A percentile compares a stretch with the other conserved stretches of the same genome.
Conservation (phyloP, 2,113 vertebrate genomes). For the Phalacrocorax aristotelis region DNA sequence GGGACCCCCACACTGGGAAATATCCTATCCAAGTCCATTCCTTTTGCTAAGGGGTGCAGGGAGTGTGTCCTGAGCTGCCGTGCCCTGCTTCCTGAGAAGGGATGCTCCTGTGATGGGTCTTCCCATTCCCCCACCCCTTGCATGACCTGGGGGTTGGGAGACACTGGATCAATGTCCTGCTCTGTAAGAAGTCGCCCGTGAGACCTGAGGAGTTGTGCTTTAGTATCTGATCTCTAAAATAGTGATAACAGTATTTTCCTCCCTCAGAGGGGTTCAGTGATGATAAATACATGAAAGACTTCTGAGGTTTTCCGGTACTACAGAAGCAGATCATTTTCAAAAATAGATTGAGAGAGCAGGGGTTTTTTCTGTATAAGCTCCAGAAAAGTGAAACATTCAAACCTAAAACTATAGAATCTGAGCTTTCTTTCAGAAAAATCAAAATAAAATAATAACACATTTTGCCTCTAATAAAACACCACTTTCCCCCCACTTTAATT, state of each 20-base stretch:
- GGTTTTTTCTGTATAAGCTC: not conserved
- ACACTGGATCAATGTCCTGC: not conserved
- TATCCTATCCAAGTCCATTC: not conserved
- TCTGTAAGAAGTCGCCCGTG: rapidly evolving
- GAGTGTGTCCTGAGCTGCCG: rapidly evolving
- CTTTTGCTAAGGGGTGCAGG: not conserved
- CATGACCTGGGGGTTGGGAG: rapidly evolving
- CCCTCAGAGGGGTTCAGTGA: not conserved
- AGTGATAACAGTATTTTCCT: not conserved
- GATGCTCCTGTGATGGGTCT: not conserved
- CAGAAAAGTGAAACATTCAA: not conserved
- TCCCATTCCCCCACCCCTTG: not conserved
- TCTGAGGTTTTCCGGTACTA: not conserved
- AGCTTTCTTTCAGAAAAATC: slow-evolving; percentile 6
- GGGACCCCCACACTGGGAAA: not conserved
- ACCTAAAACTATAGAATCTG: not conserved
- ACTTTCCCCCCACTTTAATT: not conserved
- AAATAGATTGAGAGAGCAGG: not conserved
- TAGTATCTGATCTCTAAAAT: not conserved
- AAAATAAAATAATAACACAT: not conserved
- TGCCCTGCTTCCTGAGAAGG: not conserved
- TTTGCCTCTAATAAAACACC: slow-evolving; percentile 33
- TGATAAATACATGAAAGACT: not conserved
- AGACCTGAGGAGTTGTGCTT: not conserved
- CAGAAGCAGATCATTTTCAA: not conserved